Conservation (phyloP, 2,113 vertebrate genomes). For the Pelecanoides urinatrix region DNA sequence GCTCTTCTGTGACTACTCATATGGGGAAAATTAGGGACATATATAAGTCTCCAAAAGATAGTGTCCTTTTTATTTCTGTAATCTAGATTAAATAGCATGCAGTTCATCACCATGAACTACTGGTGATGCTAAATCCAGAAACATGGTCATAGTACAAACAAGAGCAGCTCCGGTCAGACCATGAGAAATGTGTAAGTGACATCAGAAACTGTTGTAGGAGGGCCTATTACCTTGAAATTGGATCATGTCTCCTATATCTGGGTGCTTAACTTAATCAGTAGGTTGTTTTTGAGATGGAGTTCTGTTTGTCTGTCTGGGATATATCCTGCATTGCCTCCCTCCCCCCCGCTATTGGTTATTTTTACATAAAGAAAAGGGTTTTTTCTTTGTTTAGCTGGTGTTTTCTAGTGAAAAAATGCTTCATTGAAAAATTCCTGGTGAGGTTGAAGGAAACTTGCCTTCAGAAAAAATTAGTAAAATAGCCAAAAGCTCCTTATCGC, state of each 20-base stretch:
- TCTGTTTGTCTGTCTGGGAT: conserved; percentile 8
- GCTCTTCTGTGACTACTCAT: neutral
- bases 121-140: neutral
- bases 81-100: neutral
- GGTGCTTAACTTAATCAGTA: neutral
- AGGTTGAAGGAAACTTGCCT: conserved; percentile 1
- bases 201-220: neutral
- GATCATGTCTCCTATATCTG: neutral
- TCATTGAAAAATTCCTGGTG: conserved; percentile 8
- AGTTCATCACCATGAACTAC: neutral
- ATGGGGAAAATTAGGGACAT: neutral
- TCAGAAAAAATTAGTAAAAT: neutral
- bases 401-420: neutral
- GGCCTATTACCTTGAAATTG: neutral
- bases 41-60: neutral
- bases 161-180: neutral
- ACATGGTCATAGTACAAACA: neutral
- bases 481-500: neutral
- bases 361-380: neutral
- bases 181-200: neutral
- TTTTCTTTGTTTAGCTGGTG: neutral
- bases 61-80: neutral
- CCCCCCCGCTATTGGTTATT: neutral
- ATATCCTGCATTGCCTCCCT: neutral
- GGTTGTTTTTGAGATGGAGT: neutral